These are phyloP conservation scores for Pogonus chalceus DNA, from an alignment of 1,140 invertebrate species.

Conservation along the genomic window DNA sequence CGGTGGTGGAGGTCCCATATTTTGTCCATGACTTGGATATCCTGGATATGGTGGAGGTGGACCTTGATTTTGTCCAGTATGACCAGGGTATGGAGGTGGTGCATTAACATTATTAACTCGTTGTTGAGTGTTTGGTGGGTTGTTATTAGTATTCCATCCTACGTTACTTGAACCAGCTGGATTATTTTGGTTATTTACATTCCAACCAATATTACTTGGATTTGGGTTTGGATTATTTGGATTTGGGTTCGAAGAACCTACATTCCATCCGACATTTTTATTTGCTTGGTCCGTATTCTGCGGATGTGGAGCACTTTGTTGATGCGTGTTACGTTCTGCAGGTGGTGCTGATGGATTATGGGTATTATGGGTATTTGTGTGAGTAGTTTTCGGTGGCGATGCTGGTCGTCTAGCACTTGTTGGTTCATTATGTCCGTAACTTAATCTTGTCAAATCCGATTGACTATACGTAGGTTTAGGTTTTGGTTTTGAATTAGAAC, in stretches of 20 bases:
- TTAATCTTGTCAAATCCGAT: background rate
- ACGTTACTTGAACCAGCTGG: background rate
- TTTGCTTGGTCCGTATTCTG: background rate
- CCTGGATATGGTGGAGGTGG: background rate
- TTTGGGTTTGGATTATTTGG: background rate
- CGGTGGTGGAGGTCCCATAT: background rate
- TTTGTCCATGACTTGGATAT: background rate
- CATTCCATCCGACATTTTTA: background rate
- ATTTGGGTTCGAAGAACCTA: background rate
- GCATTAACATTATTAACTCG: background rate
- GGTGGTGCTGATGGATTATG: background rate
- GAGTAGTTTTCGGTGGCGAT: background rate
- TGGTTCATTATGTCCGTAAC: background rate
- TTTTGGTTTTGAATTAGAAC: background rate
- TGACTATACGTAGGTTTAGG: background rate
- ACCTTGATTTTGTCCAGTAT: background rate
- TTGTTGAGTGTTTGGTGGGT: background rate
- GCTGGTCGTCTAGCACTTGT: background rate
- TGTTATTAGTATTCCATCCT: background rate
- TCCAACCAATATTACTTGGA: slow-evolving; percentile 3
- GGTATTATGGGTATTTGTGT: too few species aligned
- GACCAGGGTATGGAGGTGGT: background rate
- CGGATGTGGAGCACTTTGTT: background rate
- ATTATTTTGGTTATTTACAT: background rate
- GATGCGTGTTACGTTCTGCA: background rate